Evolutionary conservation across 1,140 invertebrate genomes (phyloP).

Genomic region (Agrilus planipennis): DNA sequence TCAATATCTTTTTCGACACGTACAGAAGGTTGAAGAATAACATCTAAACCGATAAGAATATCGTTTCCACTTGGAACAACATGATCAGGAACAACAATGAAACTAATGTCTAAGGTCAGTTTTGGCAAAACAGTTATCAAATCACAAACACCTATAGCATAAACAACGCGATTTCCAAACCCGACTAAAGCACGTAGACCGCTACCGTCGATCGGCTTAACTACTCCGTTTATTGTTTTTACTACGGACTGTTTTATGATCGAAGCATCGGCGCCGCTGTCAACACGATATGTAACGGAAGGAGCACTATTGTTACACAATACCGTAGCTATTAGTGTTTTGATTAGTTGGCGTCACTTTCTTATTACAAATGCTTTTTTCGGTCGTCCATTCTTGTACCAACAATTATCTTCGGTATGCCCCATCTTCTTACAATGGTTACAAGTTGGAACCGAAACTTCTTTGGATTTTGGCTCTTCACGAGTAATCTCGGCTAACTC

Average conservation of each 20-base stretch:
- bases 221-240: neutral
- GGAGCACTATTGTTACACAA: neutral
- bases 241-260: slow-evolving; percentile 3
- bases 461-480: neutral
- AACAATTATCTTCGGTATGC: slow-evolving; percentile 1
- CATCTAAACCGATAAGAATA: slow-evolving; percentile 3
- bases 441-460: neutral
- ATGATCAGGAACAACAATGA: neutral
- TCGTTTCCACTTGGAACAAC: neutral
- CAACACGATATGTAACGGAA: neutral
- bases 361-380: slow-evolving; percentile 1
- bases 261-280: neutral
- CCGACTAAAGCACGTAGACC: slow-evolving; percentile 2
- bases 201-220: neutral
- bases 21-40: slow-evolving; percentile 3
- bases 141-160: neutral
- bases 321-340: neutral
- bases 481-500: neutral
- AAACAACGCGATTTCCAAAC: neutral
- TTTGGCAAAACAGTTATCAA: slow-evolving; percentile 2
- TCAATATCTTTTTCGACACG: neutral
- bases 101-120: neutral
- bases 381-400: neutral
- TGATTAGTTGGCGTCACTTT: neutral
- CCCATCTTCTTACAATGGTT: slow-evolving; percentile 1